Evolutionary conservation across 2,797 vertebrate genomes (phyloP), one percentile per base, ranked within the genome.

Genomic region (Syngnathus rostellatus): DNA sequence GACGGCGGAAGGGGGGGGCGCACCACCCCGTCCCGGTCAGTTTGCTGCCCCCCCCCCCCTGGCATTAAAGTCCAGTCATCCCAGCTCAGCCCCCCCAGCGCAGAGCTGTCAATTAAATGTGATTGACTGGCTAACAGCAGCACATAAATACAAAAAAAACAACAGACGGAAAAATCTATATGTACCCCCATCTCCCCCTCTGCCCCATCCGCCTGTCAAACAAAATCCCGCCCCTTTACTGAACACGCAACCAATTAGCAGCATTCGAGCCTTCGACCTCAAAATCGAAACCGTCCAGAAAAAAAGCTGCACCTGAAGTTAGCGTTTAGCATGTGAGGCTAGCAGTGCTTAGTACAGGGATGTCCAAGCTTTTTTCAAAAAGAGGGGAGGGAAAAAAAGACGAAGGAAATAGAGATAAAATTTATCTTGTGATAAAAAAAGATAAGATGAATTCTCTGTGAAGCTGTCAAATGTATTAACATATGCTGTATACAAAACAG

Each of bases 121-220:
- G 96, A 99, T 99, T 97, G 97, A 98, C 97, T 96, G 95, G 95
- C 95, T 95, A 97, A 96, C 96, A 53, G 94, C 92, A 88, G 80
- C 93, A 93, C 94, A 97, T 94, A 97, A 97, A 97, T 97, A 96
- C 94, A 92, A 89, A 89, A 93, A 93, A 95, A 96, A 97, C 94
- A 98, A 96, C 96, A 92, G 95, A 98, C 95, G 97, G 93, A 94
- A 97, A 99, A 98, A 99, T 99, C 97, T 92, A 99, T 99, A 98
- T 89, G 92, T 93, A 94, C 94, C 93, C 92, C 31, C 31, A 31
- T 31, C 31, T 31, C 90, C 91, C 93, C 90, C 84, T 17, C 46
- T 19, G 92, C 93, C 95, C 95, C 87, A 87, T 93, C 91, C 90
- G 93, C 72, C 73, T 71, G 78, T 8, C 63, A 45, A 45, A 40